Evolutionary conservation across 2,888 invertebrate genomes (phyloP).

Genomic region (Ophioninae sp.): DNA sequence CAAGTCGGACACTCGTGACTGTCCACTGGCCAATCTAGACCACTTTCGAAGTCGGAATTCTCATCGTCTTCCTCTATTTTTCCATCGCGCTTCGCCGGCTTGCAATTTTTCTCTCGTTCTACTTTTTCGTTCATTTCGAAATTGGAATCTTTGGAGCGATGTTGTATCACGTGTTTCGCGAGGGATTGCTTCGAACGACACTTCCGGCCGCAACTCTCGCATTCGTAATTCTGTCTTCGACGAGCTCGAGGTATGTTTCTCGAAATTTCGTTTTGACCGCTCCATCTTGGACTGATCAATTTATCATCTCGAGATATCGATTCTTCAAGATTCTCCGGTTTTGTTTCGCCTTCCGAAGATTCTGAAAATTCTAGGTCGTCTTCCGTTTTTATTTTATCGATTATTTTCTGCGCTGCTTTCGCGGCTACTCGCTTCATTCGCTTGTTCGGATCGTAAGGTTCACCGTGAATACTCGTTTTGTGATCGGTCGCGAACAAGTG

Average conservation of each 20-base stretch:
- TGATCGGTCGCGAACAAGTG: slow-evolving; percentile 79
- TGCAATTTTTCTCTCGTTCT: slow-evolving; percentile 26
- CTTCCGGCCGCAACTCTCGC: slow-evolving; percentile 75
- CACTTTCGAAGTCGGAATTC: slow-evolving; percentile 77
- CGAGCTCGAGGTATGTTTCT: slow-evolving; percentile 48
- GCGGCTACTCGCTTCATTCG: slow-evolving; percentile 78
- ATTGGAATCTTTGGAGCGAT: slow-evolving; percentile 74
- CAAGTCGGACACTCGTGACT: slow-evolving; percentile 78
- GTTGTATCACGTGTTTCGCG: slow-evolving; percentile 76
- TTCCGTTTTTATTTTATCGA: slow-evolving; percentile 78
- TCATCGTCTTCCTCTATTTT: slow-evolving; percentile 66
- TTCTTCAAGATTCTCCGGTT: slow-evolving; percentile 43
- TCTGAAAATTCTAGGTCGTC: slow-evolving; percentile 73
- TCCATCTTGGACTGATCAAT: slow-evolving; percentile 50
- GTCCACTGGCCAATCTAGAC: slow-evolving; percentile 79
- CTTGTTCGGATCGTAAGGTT: slow-evolving; percentile 79
- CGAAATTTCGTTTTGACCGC: slow-evolving; percentile 18
- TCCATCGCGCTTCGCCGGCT: slow-evolving; percentile 5
- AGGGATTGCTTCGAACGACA: slow-evolving; percentile 76
- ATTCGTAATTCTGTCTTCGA: slow-evolving; percentile 69
- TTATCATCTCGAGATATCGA: slow-evolving; percentile 46
- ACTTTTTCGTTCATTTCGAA: slow-evolving; percentile 45
- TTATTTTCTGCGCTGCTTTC: slow-evolving; percentile 78
- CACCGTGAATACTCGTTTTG: slow-evolving; percentile 75
- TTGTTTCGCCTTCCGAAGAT: slow-evolving; percentile 65